Percentiles rank a stretch among this genome's conserved stretches.
These are phyloP conservation scores for Colius striatus DNA, from an alignment of 2,113 vertebrate genomes.

Conservation along the genomic window DNA sequence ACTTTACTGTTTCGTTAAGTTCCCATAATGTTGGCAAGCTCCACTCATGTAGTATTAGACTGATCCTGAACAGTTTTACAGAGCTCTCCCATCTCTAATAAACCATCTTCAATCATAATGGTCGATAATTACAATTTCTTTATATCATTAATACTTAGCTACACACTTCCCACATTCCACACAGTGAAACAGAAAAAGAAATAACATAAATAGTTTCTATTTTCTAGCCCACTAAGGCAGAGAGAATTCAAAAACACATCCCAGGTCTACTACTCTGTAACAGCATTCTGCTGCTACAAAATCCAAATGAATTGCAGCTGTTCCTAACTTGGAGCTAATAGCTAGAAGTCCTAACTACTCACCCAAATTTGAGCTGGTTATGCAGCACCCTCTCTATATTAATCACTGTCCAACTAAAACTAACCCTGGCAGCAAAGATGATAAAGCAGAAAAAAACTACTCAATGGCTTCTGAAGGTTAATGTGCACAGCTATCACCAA, in stretches of 20 bases:
- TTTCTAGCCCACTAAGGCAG: not conserved
- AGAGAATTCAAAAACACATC: slow-evolving; percentile 26
- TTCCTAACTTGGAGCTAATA: slow-evolving; percentile 21
- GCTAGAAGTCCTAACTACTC: slow-evolving; percentile 65
- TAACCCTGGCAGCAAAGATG: slow-evolving; percentile 39
- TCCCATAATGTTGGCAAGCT: not conserved
- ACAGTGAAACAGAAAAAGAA: slow-evolving; percentile 5
- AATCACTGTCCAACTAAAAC: slow-evolving; percentile 69
- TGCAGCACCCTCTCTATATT: slow-evolving; percentile 53
- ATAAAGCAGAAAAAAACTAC: not conserved
- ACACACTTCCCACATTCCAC: not conserved
- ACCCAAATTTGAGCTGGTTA: slow-evolving; percentile 43
- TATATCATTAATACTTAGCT: not conserved
- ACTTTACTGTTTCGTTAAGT: not conserved
- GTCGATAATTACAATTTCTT: not conserved
- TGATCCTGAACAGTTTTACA: not conserved
- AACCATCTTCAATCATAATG: not conserved
- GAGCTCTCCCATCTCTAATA: not conserved
- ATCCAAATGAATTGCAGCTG: slow-evolving; percentile 45
- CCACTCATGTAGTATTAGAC: not conserved
- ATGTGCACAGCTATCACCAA: slow-evolving; percentile 12
- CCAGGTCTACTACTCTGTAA: not conserved
- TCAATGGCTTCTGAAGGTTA: slow-evolving; percentile 30
- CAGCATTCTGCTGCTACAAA: slow-evolving; percentile 14
- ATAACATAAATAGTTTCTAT: slow-evolving; percentile 9